Percentiles rank a stretch among this genome's conserved stretches.
Evolutionary conservation across 1,140 invertebrate genomes (phyloP).

Genomic region (Drosophila micromelanica): DNA sequence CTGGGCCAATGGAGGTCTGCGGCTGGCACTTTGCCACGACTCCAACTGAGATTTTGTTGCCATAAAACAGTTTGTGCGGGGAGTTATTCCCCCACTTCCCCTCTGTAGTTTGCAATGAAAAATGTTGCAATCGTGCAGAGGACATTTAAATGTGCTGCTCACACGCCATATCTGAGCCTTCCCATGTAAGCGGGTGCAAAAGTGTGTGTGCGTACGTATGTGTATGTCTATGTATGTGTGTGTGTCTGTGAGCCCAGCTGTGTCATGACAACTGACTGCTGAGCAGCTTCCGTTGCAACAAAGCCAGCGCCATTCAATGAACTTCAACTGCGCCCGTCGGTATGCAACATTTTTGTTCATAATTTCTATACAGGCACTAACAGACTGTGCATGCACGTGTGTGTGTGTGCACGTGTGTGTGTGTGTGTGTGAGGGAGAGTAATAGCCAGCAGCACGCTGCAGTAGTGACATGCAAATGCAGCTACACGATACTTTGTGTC

Average conservation of each 20-base stretch:
- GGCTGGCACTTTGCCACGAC: conserved; percentile 67
- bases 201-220: background rate
- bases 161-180: conserved; percentile 36
- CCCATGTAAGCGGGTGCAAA: background rate
- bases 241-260: conserved; percentile 50
- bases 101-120: conserved; percentile 67
- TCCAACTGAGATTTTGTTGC: conserved; percentile 71
- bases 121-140: conserved; percentile 71
- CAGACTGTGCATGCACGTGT: conserved; percentile 10
- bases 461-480: conserved; percentile 50
- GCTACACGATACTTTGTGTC: conserved; percentile 79
- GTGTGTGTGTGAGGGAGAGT: conserved; percentile 24
- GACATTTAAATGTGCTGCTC: conserved; percentile 66
- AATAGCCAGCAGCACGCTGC: conserved; percentile 42
- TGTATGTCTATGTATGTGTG: background rate
- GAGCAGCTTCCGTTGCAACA: conserved; percentile 29
- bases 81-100: conserved; percentile 7
- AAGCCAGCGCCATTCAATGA: conserved; percentile 48
- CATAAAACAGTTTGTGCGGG: conserved; percentile 66
- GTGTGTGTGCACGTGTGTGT: background rate
- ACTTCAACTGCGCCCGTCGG: conserved; percentile 39
- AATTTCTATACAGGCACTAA: conserved; percentile 52
- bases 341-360: conserved; percentile 67
- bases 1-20: conserved; percentile 47
- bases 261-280: conserved; percentile 60